Evolutionary conservation across 2,797 vertebrate species (phyloP).

Genomic region (Betta splendens): DNA sequence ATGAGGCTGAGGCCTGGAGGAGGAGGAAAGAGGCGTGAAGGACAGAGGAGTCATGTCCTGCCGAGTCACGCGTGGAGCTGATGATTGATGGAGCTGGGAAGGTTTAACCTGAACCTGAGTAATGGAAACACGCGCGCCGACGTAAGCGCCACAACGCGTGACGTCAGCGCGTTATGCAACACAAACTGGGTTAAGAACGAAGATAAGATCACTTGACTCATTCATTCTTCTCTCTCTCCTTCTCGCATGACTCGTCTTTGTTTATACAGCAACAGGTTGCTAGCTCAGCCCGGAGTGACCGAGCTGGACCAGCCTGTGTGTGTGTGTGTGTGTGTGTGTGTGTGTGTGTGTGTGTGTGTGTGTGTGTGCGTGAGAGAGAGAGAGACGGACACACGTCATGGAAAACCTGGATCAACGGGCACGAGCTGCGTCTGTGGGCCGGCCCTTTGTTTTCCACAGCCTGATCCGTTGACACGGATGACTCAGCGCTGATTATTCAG

Average conservation of each 20-base stretch:
- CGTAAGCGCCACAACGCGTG: slow-evolving; percentile 31
- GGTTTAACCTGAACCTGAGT: slow-evolving; percentile 11
- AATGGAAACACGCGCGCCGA: not conserved
- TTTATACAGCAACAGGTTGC: slow-evolving; percentile 72
- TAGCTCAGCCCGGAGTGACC: slow-evolving; percentile 54
- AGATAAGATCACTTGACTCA: slow-evolving; percentile 57
- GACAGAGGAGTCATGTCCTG: too few relatives aligned
- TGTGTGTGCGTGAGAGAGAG: slow-evolving; percentile 22
- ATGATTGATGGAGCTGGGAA: slow-evolving; percentile 10
- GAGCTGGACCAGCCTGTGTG: slow-evolving; percentile 25
- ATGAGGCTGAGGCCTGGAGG: too few relatives aligned
- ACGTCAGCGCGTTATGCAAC: slow-evolving; percentile 35
- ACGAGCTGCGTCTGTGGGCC: slow-evolving; percentile 64
- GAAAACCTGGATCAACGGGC: slow-evolving; percentile 81
- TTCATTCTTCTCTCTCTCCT: slow-evolving; percentile 45
- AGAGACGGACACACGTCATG: slow-evolving; percentile 76
- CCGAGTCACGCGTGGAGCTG: too few relatives aligned
- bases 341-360: slow-evolving; percentile 38
- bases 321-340: slow-evolving; percentile 32
- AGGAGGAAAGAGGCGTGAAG: too few relatives aligned
- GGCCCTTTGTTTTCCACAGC: slow-evolving; percentile 72
- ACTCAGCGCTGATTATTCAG: slow-evolving; percentile 71
- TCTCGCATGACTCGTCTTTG: slow-evolving; percentile 63
- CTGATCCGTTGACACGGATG: slow-evolving; percentile 73
- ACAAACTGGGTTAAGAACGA: slow-evolving; percentile 48